Evolutionary conservation across 2,113 vertebrate genomes (phyloP), one percentile per base, ranked within the genome.

Genomic region (Charina bottae): DNA sequence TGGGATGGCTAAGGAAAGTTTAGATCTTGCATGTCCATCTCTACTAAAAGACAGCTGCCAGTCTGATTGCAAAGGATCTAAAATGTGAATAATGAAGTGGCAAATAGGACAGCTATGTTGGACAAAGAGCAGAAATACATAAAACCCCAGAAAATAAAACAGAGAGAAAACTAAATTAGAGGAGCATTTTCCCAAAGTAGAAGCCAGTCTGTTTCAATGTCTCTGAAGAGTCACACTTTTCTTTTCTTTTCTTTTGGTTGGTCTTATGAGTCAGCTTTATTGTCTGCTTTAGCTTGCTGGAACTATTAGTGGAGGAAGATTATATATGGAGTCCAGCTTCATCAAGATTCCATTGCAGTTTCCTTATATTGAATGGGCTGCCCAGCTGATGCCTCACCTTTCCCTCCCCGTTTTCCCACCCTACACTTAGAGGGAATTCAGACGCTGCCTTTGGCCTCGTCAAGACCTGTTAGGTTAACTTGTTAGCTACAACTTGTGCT

Each of bases 261-360:
- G 3, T 58, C 11, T n/a, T 87, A 54, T 88, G 68, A 92, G 91
- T 88, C 91, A 92, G 91, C 68, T 83, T 59, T 53, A 88, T 92
- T 59, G 88, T 83, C 87, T 88, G 24, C 68, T 88, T 88, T 19
- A 21, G 10, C 55, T 68, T 88, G 72, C 68, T 21, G 55, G 58
- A 56, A 62, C 42, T 23, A 83, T 88, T 24, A 46, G 55, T 53
- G 56, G 19, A 37, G 55, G 15, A 59, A 55, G 37, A 28, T 55
- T 88, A 42, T 28, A n/a, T 10, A n/a, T 10, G 49, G 64, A 28
- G 87, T 17, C 17, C 4, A 54, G 54, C 17, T 53, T 53, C 42
- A 17, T 10, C 33, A 62, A 26, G 85, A 55, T 62, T 78, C 53
- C 33, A 11, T 33, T 8, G 11, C 23, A 33, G 13, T 23, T 19